Conservation (phyloP, 2,113 vertebrate genomes). For the Rhynchopsitta pachyrhyncha region DNA sequence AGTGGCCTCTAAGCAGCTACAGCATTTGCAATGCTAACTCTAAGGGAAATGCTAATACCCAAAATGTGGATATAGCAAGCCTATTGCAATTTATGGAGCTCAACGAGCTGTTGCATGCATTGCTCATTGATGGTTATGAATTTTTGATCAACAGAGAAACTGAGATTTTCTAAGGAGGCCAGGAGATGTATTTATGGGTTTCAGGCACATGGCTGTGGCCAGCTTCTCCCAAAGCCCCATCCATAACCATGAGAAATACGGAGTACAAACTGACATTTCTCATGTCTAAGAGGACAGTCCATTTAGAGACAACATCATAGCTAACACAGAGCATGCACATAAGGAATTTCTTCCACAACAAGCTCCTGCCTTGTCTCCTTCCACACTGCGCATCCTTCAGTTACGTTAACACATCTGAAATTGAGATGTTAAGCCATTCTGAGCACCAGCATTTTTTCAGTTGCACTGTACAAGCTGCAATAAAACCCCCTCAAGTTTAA, state of each 20-base stretch:
- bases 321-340: fast-evolving
- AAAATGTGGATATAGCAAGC: not conserved
- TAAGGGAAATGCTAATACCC: not conserved
- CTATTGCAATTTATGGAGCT: not conserved
- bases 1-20: not conserved
- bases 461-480: not conserved
- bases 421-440: constrained; percentile 3
- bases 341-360: not conserved
- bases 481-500: constrained; percentile 12
- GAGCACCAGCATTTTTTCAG: constrained; percentile 13
- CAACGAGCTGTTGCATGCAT: not conserved
- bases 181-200: fast-evolving
- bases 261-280: not conserved
- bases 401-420: not conserved
- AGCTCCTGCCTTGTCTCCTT: not conserved
- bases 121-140: not conserved
- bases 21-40: not conserved
- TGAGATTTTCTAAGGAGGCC: not conserved
- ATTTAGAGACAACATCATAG: not conserved
- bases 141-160: not conserved
- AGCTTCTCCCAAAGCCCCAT: not conserved
- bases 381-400: not conserved
- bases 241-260: not conserved
- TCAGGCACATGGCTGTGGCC: not conserved
- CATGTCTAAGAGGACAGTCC: not conserved